These are phyloP conservation scores for Fragum sueziense DNA, from an alignment of 2,888 invertebrate species.

Conservation along the genomic window DNA sequence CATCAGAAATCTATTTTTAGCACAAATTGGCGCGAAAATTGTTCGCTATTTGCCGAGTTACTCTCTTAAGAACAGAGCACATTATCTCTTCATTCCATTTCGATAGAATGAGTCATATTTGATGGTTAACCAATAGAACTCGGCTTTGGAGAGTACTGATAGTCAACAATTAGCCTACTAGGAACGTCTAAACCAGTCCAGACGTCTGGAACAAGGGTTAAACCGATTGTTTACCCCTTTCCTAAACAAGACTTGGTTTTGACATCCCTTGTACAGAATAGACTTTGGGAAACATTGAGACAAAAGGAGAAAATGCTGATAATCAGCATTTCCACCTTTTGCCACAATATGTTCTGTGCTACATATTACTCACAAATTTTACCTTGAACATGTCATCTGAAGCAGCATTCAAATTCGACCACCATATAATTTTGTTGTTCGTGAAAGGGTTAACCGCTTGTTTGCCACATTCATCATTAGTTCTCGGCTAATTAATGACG, in stretches of 20 bases:
- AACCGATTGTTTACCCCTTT: not conserved
- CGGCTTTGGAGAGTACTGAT: no score
- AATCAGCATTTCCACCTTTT: constrained; percentile 6
- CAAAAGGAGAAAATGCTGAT: not conserved
- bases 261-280: not conserved
- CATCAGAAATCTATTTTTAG: no score
- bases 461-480: not conserved
- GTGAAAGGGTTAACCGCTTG: no score
- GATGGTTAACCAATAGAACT: no score
- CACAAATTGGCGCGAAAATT: no score
- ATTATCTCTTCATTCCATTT: no score
- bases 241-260: not conserved
- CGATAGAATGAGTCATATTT: no score
- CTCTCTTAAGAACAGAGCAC: no score
- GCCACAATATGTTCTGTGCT: not conserved
- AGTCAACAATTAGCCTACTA: no score
- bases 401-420: no score
- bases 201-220: not conserved
- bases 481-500: not conserved
- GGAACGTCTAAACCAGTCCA: not conserved
- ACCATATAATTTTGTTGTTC: no score
- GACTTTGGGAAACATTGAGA: not conserved
- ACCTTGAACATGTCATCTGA: not conserved
- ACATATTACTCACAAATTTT: not conserved
- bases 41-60: no score